Base-by-base conservation (phyloP, 2,888 invertebrate genomes). In the Caenorhabditis sulstoni region DNA sequence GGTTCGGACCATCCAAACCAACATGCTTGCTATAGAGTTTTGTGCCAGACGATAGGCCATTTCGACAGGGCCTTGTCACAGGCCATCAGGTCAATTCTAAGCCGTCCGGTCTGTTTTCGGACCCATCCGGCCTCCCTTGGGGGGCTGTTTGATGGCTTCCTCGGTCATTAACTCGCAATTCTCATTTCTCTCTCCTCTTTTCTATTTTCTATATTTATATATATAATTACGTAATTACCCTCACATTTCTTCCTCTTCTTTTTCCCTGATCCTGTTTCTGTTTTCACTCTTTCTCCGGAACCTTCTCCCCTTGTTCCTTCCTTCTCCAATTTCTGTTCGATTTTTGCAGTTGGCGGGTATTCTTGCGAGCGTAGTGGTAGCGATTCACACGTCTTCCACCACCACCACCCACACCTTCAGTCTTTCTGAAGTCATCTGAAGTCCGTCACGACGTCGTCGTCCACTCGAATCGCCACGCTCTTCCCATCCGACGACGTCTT, bases 331-430 rank as follows among this genome's bases (percentile, higher is more conserved):
- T 45, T 39, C 1, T 52, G 0, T 58, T 35, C 59, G 52, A 20
- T 49, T 65, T 44, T 55, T 65, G 14, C 71, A 71, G 71, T 55
- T 71, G 71, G 71, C 71, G 71, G 71, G 71, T 71, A 62, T 64
- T 71, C 29, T 29, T 29, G 35, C 62, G 64, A 71, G 57, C 53
- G 55, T 71, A 71, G 71, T 71, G 62, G 71, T 71, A 64, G 71
- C 7, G 29, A 29, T 3, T 29, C 29, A 44, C 55, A 59, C 44
- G 12, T 52, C 49, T 39, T 71, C 61, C 35, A 45, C 29, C 49
- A 50, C 35, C 18, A 47, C 47, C 39, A 35, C 59, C 8, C 20
- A 8, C 16, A 29, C 29, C 29, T 29, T 29, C 29, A 29, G 29
- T 29, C n/a, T n/a, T n/a, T n/a, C n/a, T n/a, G 29, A 29, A 29